These are phyloP conservation scores for Tetragonula clypearis DNA, from an alignment of 1,140 invertebrate species.

Conservation along the genomic window DNA sequence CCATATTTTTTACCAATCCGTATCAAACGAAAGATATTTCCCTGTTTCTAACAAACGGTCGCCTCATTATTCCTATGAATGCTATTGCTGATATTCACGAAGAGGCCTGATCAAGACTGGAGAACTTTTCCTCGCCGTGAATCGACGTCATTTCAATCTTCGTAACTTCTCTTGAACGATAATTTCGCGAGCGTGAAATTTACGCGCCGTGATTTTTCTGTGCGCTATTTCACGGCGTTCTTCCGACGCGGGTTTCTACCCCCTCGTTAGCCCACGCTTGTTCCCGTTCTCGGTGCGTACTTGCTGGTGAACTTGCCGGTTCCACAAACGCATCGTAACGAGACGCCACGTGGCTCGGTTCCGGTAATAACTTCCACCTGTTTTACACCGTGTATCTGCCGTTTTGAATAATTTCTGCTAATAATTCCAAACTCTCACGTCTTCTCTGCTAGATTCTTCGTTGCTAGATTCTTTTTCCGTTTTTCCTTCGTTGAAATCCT, in stretches of 20 bases:
- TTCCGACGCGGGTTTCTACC: conserved; percentile 29
- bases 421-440: neutral
- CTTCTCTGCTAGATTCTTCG: neutral
- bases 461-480: too few species aligned
- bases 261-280: conserved; percentile 59
- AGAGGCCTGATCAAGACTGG: neutral
- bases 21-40: neutral
- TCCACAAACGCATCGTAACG: conserved; percentile 59
- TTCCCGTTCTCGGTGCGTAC: conserved; percentile 44
- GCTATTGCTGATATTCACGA: neutral
- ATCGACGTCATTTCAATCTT: conserved; percentile 22
- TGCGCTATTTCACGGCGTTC: neutral
- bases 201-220: conserved; percentile 4
- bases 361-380: conserved; percentile 64
- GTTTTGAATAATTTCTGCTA: conserved; percentile 61
- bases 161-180: neutral
- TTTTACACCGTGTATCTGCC: conserved; percentile 46
- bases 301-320: conserved; percentile 47
- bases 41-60: neutral
- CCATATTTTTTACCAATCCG: neutral
- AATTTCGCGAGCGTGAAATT: conserved; percentile 11
- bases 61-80: neutral
- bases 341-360: conserved; percentile 52
- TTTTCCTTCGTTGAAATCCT: too few species aligned
- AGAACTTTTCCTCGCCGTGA: neutral